Evolutionary conservation across 2,113 vertebrate genomes (phyloP), one percentile per base, ranked within the genome.

Genomic region (Clinocottus analis): DNA sequence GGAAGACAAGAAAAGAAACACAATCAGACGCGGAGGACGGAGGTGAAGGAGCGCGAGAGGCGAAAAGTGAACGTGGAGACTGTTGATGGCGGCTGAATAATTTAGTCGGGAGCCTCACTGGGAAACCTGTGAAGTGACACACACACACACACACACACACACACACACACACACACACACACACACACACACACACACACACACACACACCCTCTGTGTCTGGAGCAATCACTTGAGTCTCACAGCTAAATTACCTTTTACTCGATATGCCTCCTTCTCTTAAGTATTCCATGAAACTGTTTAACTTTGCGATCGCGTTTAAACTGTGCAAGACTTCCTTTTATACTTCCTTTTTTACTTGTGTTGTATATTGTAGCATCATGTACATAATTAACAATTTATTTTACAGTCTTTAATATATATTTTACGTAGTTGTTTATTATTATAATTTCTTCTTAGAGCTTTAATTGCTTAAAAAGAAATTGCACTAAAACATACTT

Each of bases 31-130:
- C 49, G 49, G 39, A 75, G 19, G 19, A 51, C 9, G 61, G 68
- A 80, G 66, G 33, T 60, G 56, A 84, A 47, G 61, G 55, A 27
- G 25, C 41, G 53, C 51, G 68, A n/a, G 4, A 61, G 41, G 0
- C n/a, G 29, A 73, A 81, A 74, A 82, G 71, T 70, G 75, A 69
- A 68, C 58, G 77, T 63, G 76, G 66, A 67, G 61, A 33, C 14
- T 69, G 76, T 47, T 75, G 68, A 80, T 72, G 31, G 60, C 5
- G n/a, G 29, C 43, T 89, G 69, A 90, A 89, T 90, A 67, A 90
- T 80, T 87, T 47, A 92, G 41, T 53, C 56, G 41, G 4, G 7
- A 56, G 65, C n/a, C 68, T 41, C 59, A 61, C 41, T 49, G 47
- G 64, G 64, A 39, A 37, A 64, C 25, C 27, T 63, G 58, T 72